Evolutionary conservation across 2,888 invertebrate genomes (phyloP), one percentile per base, ranked within the genome.

Genomic region (Liodrosophila aerea): DNA sequence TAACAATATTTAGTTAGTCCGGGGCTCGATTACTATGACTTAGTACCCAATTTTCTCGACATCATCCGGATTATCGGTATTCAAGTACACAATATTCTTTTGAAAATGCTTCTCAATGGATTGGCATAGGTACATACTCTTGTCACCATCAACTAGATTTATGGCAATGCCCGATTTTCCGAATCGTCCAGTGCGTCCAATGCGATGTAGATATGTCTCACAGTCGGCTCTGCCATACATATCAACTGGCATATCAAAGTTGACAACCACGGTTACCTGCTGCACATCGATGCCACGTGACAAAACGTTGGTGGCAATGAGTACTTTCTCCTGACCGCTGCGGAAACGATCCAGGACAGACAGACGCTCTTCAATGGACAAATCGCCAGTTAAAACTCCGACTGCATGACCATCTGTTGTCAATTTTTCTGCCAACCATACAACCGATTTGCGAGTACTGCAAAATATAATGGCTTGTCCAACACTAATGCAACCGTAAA

Each of bases 381-480:
- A 91, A 80, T 99, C 98, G 34, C 98, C 98, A 33, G 96, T 96
- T 18, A 99, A 91, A 31, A 98, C 93, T 7, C 96, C 98, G 8
- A 98, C 98, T 3, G 97, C 95, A 90, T 99, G 98, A 0, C 97
- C 98, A 91, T 98, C 98, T 83, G 93, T 92, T 0, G 93, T 93
- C 96, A 99, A 95, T 90, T 96, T 96, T 73, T 94, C 94, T 15
- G 97, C 93, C 41, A 99, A 90, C 97, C 97, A 98, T 60, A 93
- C 91, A 1, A 98, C 98, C 30, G 96, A 96, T 90, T 93, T 94
- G 80, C 96, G 93, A 4, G 98, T 98, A 87, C 96, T 96, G 91
- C 99, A 99, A 91, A 99, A 99, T 87, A 99, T 98, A 87, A 99
- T 99, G 3, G 98, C 97, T 91, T 99, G 98, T 7, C 99, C 99